A percentile compares a stretch with the other conserved stretches of the same genome.
phyloP scores from a whole-genome alignment of 2,797 vertebrate species.

The Falco naumanni region DNA sequence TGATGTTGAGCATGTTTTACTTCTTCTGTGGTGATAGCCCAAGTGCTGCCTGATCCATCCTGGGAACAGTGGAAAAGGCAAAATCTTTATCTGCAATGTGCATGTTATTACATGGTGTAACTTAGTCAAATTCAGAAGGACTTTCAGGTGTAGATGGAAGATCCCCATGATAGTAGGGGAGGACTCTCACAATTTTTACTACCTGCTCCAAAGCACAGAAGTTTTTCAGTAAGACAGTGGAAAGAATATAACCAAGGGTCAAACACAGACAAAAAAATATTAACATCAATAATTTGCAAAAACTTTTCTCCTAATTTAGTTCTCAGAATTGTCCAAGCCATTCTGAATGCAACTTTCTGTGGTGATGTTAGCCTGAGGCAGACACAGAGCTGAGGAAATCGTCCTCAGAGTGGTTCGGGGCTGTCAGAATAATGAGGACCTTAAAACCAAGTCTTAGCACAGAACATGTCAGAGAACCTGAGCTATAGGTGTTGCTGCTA shows the following conservation, averaged over 20 bases:
- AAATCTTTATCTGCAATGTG: background rate
- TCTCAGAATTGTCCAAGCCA: background rate
- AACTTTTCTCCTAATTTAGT: constrained; percentile 47
- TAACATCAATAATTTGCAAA: background rate
- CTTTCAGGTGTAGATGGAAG: background rate
- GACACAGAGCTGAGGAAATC: background rate
- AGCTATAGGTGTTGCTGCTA: constrained; percentile 28
- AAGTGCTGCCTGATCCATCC: background rate
- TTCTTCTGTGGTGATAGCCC: background rate
- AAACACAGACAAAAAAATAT: background rate
- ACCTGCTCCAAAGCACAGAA: background rate
- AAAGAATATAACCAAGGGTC: background rate
- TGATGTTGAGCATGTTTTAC: background rate
- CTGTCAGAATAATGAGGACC: constrained; percentile 60
- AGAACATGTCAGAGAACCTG: constrained; percentile 40
- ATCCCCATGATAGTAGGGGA: background rate
- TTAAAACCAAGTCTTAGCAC: background rate
- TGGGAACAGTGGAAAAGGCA: background rate
- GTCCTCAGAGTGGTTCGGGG: background rate
- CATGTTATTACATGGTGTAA: background rate
- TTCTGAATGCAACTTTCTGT: constrained; percentile 5
- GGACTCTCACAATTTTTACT: background rate
- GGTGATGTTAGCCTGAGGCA: background rate
- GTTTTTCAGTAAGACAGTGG: background rate
- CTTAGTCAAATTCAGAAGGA: background rate